Conservation (phyloP, 2,888 invertebrate genomes). For the Polyommatus iphigenia region DNA sequence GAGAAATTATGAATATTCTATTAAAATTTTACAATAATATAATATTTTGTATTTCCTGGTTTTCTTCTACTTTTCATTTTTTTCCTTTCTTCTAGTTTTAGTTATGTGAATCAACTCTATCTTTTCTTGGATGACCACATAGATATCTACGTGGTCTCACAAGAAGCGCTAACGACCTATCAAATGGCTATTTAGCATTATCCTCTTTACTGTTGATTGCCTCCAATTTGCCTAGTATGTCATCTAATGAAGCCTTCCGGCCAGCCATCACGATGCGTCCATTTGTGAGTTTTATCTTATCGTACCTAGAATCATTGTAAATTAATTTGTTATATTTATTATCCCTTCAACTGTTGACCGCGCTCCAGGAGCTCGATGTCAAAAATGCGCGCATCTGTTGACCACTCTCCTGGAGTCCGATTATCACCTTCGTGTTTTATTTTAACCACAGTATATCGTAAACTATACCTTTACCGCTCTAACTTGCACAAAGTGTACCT, state of each 20-base stretch:
- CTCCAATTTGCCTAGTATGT: background rate
- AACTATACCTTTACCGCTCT: too few relatives aligned
- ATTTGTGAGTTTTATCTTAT: background rate
- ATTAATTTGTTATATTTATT: too few relatives aligned
- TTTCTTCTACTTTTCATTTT: background rate
- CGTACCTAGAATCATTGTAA: too few relatives aligned
- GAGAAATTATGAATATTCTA: background rate
- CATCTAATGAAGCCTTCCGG: constrained; percentile 4
- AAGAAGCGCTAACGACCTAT: background rate
- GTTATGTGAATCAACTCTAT: too few relatives aligned
- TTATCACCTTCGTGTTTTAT: too few relatives aligned
- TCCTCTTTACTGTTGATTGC: background rate
- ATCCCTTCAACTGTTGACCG: too few relatives aligned
- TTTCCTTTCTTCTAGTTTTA: background rate
- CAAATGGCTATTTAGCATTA: background rate
- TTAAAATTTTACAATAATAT: background rate
- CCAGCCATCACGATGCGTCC: background rate
- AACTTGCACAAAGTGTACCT: too few relatives aligned
- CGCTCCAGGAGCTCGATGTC: too few relatives aligned
- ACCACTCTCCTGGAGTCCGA: too few relatives aligned
- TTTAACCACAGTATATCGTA: too few relatives aligned
- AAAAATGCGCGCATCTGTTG: too few relatives aligned
- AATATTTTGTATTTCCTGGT: background rate
- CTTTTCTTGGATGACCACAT: too few relatives aligned
- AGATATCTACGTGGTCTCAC: background rate